Conservation (phyloP, 2,113 vertebrate species). For the Piprites chloris region DNA sequence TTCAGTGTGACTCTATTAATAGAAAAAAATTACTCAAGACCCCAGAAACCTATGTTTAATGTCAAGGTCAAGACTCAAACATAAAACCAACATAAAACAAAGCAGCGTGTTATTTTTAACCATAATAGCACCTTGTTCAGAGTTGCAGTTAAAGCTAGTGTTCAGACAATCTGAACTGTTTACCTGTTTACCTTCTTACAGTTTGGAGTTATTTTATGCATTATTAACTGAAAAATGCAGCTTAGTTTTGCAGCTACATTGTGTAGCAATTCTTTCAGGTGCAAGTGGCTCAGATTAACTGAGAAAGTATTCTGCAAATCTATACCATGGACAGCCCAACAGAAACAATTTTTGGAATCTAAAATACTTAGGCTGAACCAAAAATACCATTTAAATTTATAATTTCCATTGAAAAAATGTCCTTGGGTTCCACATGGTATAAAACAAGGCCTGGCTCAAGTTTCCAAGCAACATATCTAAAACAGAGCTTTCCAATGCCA, state of each 20-base stretch:
- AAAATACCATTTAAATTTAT: not conserved
- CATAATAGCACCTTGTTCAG: not conserved
- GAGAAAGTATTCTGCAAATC: not conserved
- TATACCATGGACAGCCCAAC: not conserved
- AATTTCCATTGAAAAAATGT: not conserved
- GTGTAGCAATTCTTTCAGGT: not conserved
- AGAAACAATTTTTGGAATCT: not conserved
- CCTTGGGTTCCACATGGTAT: fast-evolving
- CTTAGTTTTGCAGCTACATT: not conserved
- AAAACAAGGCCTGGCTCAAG: not conserved
- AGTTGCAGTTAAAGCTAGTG: not conserved
- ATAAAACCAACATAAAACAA: not conserved
- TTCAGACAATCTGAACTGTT: not conserved
- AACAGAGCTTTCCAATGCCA: not conserved
- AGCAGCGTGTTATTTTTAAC: not conserved
- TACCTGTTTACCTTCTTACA: not conserved
- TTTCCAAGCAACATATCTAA: not conserved
- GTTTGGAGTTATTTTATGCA: not conserved
- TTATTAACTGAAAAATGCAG: not conserved
- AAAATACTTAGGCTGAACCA: not conserved
- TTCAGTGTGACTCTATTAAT: not conserved
- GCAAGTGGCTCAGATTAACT: not conserved
- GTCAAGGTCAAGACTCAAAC: not conserved
- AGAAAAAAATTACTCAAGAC: not conserved
- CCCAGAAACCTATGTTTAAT: not conserved